Base-by-base conservation (phyloP, 2,797 vertebrate genomes). In the Hydrophis major region DNA sequence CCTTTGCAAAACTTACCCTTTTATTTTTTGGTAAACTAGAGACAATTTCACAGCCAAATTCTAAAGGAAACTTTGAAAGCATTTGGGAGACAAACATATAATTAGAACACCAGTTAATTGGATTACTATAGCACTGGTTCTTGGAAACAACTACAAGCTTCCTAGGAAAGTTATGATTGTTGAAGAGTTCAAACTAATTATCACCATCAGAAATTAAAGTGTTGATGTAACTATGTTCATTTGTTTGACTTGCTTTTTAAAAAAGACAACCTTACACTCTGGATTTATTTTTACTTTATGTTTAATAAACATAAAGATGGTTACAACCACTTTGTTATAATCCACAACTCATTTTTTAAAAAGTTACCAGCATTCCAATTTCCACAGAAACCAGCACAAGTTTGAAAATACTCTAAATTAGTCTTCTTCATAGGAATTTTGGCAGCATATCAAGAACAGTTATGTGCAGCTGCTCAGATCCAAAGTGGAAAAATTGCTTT, bases 391-490 rank as follows among this genome's bases (percentile, higher is more conserved):
- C 93, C 74, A 74, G 74, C 56, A 66, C 93, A 96, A 96, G 94
- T 87, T 92, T 95, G 96, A 95, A 95, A 96, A 96, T 94, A 94
- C 93, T 90, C 90, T 96, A 96, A 96, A 94, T 92, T 63, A 86
- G 95, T 96, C 90, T 94, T 74, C 89, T 74, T 90, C 96, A 93
- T 96, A 94, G 95, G 95, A 96, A 74, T 83, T 83, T 83, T 47
- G 37, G 63, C 86, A 50, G 14, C 13, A 20, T 66, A 57, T 4
- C 0, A 92, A 92, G 91, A 95, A 60, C 5, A 56, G 53, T 42
- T 50, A 42, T 83, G 74, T 12, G 74, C 74, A 47, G 74, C 20
- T 78, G 37, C 42, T 78, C 18, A 78, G 69, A 10, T 83, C 20
- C 74, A 83, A 83, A 47, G 7, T 47, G 74, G 74, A 83, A 83